Evolutionary conservation across 2,113 vertebrate species (phyloP), one percentile per base, ranked within the genome.

Genomic region (Motacilla tschutschensis): DNA sequence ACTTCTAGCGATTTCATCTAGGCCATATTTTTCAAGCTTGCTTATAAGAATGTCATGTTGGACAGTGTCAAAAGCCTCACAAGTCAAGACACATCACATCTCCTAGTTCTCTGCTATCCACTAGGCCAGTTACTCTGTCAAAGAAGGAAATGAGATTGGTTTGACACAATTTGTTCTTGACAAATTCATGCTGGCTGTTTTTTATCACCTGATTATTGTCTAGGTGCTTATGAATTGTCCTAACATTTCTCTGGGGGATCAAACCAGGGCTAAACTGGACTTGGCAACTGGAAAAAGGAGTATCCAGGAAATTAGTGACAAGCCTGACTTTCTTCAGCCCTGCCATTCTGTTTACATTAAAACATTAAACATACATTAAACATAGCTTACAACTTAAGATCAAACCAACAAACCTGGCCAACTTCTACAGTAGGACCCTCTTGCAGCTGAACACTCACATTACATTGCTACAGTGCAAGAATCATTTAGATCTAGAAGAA

Each of bases 31-130:
- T 91, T 87, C 79, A 78, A 87, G 85, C 83, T 95, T 89, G 58
- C 83, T 93, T 64, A 57, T 85, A 85, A 83, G 91, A 78, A 94
- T 93, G 91, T 94, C 93, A 94, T 44, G 77, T 94, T 51, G 85
- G 94, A 91, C 91, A 85, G 94, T 64, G 88, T 85, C 91, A 95
- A 89, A 94, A 93, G 77, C 91, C 79, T 94, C 88, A 83, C 83
- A 57, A 94, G 93, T 95, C 94, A 94, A 85, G 73, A 91, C 43
- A 71, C 58, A 95, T 95, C 94, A 94, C 73, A 81, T 95, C 93
- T 95, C 82, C 73, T 75, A 60, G 62, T 81, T 71, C 73, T 89
- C 50, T 50, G 54, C 69, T 87, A 89, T 67, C 73, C 85, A 94
- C 83, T 64, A 87, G 70, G 90, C 85, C 73, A 85, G 89, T 83